Conservation (phyloP, 2,797 vertebrate species). For the Xiphorhynchus erythropygius region DNA sequence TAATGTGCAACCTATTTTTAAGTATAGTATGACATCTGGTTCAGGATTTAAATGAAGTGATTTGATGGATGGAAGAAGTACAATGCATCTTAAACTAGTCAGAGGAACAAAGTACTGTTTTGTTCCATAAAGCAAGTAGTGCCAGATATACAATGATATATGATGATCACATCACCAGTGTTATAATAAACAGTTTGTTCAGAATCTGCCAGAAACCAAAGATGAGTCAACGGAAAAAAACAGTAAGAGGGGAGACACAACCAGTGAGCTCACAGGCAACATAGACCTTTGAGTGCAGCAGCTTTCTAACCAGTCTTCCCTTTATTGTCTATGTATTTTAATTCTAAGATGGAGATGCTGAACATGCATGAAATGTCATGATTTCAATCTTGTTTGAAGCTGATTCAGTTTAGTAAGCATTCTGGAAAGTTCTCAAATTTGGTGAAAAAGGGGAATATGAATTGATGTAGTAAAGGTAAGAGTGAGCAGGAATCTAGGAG, state of each 20-base stretch:
- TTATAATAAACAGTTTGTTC: not conserved
- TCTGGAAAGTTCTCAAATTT: not conserved
- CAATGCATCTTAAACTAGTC: not conserved
- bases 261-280: not conserved
- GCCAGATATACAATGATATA: not conserved
- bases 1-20: not conserved
- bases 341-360: not conserved
- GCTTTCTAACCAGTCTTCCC: not conserved
- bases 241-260: not conserved
- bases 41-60: not conserved
- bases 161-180: not conserved
- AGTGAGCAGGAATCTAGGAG: not conserved
- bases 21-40: not conserved
- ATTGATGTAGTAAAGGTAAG: not conserved
- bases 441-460: not conserved
- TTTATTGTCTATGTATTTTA: not conserved
- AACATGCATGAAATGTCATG: not conserved
- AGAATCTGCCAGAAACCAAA: constrained; percentile 31
- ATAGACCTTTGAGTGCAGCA: not conserved
- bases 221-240: constrained; percentile 15
- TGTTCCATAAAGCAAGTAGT: not conserved
- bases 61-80: not conserved
- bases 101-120: not conserved
- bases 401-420: not conserved
- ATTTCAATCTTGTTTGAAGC: not conserved